Conservation (phyloP, 2,888 invertebrate genomes). For the Rhogogaster chlorosoma region DNA sequence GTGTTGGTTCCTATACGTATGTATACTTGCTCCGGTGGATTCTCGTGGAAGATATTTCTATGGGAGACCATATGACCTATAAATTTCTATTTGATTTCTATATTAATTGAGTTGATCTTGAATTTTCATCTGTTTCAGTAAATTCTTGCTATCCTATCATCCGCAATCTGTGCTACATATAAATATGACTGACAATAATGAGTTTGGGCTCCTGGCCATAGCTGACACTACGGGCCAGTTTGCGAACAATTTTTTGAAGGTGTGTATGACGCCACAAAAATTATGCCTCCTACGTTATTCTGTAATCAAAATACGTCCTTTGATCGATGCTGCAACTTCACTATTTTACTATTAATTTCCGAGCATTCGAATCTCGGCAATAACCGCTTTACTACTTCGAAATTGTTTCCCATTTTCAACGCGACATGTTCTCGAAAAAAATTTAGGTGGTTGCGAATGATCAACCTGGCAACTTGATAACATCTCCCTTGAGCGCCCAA, state of each 20-base stretch:
- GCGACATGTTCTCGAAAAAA: neutral
- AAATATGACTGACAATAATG: neutral
- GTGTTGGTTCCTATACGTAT: neutral
- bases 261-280: neutral
- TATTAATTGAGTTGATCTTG: neutral
- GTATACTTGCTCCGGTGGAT: neutral
- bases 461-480: conserved; percentile 65
- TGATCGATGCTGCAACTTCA: neutral
- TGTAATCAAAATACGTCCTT: neutral
- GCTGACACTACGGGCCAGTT: conserved; percentile 30
- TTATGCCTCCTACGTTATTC: neutral
- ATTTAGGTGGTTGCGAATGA: neutral
- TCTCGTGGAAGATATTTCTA: neutral
- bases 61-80: neutral
- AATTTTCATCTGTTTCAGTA: neutral
- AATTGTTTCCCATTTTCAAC: neutral
- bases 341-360: neutral
- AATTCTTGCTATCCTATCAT: neutral
- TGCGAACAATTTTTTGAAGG: conserved; percentile 26
- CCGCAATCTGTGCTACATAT: neutral
- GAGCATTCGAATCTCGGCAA: neutral
- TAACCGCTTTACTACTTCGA: neutral
- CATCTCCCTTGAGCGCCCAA: conserved; percentile 73
- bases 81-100: neutral
- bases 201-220: conserved; percentile 28